Evolutionary conservation across 2,888 invertebrate genomes (phyloP), one percentile per base, ranked within the genome.

Genomic region (Stictocephala bisonia): DNA sequence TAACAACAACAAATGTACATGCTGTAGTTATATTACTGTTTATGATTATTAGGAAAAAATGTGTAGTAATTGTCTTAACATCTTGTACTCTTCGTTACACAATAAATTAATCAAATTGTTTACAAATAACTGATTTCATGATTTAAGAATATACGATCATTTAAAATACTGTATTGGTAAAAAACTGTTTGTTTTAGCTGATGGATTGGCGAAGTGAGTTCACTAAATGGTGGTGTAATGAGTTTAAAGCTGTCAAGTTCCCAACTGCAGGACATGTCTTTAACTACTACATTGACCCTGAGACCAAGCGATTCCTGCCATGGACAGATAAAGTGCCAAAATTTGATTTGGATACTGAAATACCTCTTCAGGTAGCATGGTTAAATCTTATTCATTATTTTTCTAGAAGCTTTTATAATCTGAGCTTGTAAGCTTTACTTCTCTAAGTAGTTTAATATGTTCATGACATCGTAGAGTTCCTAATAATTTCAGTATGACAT

Each of bases 121-220:
- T n/a, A n/a, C n/a, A n/a, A n/a, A n/a, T n/a, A n/a, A n/a, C n/a
- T n/a, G n/a, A n/a, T n/a, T n/a, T n/a, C n/a, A n/a, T n/a, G n/a
- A n/a, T n/a, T n/a, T n/a, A n/a, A n/a, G n/a, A n/a, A n/a, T n/a
- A n/a, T n/a, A n/a, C n/a, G n/a, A n/a, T n/a, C n/a, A n/a, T n/a
- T n/a, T n/a, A n/a, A n/a, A n/a, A n/a, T n/a, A n/a, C n/a, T n/a
- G n/a, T n/a, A 40, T 40, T 27, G 13, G 11, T 44, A 44, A 44
- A 3, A 3, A n/a, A 44, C 18, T 15, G 29, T 64, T 68, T 31
- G 56, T 77, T 76, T 6, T 92, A 96, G 86, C 86, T 95, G 48
- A 88, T 93, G 2, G 97, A 97, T 83, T 95, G 96, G 91, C 89
- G 97, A 50, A 92, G 92, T 79, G 97, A 97, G 82, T 97, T 97